A percentile compares a stretch with the other conserved stretches of the same genome.
Conservation (phyloP, 2,797 vertebrate genomes). For the Eurystomus glaucurus region DNA sequence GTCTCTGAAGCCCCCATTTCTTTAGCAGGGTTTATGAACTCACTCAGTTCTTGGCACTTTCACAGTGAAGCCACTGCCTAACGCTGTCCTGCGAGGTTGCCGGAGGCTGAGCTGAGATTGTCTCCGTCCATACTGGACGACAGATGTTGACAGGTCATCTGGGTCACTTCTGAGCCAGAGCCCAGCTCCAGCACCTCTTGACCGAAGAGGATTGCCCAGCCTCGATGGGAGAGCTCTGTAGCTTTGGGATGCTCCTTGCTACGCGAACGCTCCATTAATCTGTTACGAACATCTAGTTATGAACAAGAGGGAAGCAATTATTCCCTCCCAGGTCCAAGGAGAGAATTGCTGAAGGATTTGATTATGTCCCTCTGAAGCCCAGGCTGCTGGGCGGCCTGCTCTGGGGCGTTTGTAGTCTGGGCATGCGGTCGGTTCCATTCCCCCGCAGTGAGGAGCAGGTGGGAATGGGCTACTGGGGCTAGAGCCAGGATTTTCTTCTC, state of each 20-base stretch:
- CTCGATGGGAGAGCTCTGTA: neutral
- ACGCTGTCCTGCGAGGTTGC: neutral
- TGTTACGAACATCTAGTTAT: neutral
- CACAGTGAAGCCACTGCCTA: neutral
- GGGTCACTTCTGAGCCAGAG: neutral
- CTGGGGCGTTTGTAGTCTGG: neutral
- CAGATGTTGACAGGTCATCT: neutral
- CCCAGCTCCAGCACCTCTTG: neutral
- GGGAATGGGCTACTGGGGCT: neutral
- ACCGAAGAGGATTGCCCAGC: neutral
- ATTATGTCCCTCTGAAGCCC: neutral
- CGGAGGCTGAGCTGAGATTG: neutral
- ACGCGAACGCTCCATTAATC: fast-evolving
- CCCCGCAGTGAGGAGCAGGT: neutral
- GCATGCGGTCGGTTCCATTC: fast-evolving
- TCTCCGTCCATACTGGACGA: neutral
- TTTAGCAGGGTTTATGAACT: neutral
- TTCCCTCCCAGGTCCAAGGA: neutral
- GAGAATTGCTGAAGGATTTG: neutral
- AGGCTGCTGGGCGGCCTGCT: neutral
- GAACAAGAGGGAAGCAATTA: neutral
- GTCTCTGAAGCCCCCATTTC: neutral
- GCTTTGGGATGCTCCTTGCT: neutral
- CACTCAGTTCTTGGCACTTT: neutral
- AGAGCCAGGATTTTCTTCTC: neutral